Evolutionary conservation across 2,888 invertebrate species (phyloP), one percentile per base, ranked within the genome.

Genomic region (Scelioninae gen. 1): DNA sequence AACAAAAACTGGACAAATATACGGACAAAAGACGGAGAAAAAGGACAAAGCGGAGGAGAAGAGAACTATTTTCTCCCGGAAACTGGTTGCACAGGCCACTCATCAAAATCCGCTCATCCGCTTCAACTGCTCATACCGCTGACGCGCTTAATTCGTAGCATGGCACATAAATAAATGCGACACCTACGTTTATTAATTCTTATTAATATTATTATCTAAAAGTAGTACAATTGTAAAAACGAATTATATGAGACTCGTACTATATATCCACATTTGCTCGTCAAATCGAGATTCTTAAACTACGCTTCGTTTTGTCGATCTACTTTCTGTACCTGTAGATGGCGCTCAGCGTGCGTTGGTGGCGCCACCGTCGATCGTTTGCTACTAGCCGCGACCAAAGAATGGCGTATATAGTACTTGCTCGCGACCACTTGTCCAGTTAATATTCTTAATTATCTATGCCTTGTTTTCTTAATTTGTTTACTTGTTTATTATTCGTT

Each of bases 161-260:
- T 84, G 85, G 85, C 88, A 88, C 87, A 87, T 87, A 89, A 88
- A 88, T 88, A 88, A 90, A 89, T 89, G 89, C 88, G 88, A 89
- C 88, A 90, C 86, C 88, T 89, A 90, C 88, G 87, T 81, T 86
- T 76, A 85, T 84, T 85, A 86, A 63, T 85, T 85, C 87, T 83
- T 86, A 82, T 84, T 86, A 86, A 87, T 87, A 87, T 90, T 81
- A 86, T 87, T 86, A 88, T 86, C 88, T 90, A 90, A 87, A 89
- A 90, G 87, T 90, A 91, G 89, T 91, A 90, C 89, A 89, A 88
- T 88, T 88, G 88, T 91, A 89, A 91, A 90, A 90, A 92, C 88
- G 87, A 91, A 77, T 87, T 89, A 86, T 88, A 89, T 89, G 90
- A 91, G 88, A 85, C 82, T 86, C 82, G 87, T 85, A 87, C 86